Conservation (phyloP, 1,140 invertebrate species). For the Scaptomyza pallida region DNA sequence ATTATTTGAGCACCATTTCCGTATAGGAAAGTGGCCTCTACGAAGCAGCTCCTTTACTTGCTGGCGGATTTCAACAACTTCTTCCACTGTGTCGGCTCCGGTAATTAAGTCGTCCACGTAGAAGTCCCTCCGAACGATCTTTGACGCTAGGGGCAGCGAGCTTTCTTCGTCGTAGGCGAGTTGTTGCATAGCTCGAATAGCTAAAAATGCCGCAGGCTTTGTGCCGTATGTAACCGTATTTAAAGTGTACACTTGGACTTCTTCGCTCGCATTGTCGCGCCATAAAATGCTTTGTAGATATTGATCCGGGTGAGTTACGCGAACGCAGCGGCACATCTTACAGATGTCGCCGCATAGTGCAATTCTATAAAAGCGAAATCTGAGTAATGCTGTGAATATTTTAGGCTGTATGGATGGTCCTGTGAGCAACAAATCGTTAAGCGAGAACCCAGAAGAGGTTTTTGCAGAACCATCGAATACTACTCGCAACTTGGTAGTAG, state of each 20-base stretch:
- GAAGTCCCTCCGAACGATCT: slow-evolving; percentile 56
- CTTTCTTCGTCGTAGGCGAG: slow-evolving; percentile 28
- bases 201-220: slow-evolving; percentile 56
- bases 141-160: slow-evolving; percentile 39
- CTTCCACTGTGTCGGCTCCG: slow-evolving; percentile 53
- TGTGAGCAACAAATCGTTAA: too few relatives aligned
- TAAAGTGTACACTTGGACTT: slow-evolving; percentile 33
- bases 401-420: too few relatives aligned
- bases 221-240: slow-evolving; percentile 71
- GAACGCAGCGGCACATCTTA: too few relatives aligned
- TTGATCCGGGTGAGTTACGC: too few relatives aligned
- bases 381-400: too few relatives aligned
- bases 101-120: slow-evolving; percentile 83
- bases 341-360: too few relatives aligned
- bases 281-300: too few relatives aligned
- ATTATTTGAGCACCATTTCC: slow-evolving; percentile 21
- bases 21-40: slow-evolving; percentile 3
- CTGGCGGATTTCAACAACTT: slow-evolving; percentile 20
- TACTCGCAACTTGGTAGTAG: slow-evolving; percentile 40
- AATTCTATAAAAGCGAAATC: too few relatives aligned
- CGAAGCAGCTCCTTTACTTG: slow-evolving; percentile 26
- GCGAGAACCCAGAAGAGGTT: slow-evolving; percentile 16
- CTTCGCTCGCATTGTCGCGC: too few relatives aligned
- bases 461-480: slow-evolving; percentile 37
- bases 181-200: slow-evolving; percentile 19